Evolutionary conservation across 1,140 invertebrate genomes (phyloP).

Genomic region (Venturia canescens): DNA sequence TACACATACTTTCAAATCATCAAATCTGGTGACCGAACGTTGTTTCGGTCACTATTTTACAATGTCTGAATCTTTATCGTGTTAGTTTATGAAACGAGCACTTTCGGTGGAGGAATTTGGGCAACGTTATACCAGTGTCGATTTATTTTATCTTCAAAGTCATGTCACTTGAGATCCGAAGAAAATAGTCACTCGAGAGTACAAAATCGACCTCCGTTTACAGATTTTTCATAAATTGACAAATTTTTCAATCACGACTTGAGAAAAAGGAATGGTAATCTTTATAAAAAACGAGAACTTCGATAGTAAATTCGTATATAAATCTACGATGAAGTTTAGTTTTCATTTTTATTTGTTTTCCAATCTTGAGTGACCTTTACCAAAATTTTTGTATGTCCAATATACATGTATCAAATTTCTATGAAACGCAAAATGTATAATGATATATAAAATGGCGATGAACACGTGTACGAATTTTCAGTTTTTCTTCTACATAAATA

Average conservation of each 20-base stretch:
- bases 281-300: too few relatives aligned
- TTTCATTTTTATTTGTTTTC: too few relatives aligned
- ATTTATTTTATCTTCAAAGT: background rate
- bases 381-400: background rate
- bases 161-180: too few relatives aligned
- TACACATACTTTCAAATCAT: background rate
- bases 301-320: too few relatives aligned
- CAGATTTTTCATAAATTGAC: too few relatives aligned
- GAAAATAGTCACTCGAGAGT: too few relatives aligned
- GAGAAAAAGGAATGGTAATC: too few relatives aligned
- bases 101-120: background rate
- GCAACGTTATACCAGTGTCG: background rate
- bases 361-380: background rate
- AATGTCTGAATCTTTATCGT: background rate
- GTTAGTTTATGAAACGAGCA: background rate
- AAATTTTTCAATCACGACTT: too few relatives aligned
- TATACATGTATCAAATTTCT: background rate
- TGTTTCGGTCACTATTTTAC: background rate
- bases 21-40: too few relatives aligned
- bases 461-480: background rate
- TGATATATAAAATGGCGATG: background rate
- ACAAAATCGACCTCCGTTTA: too few relatives aligned
- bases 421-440: background rate
- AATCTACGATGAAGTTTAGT: too few relatives aligned
- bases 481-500: background rate